These are phyloP conservation scores for Bufotes viridis DNA, from an alignment of 2,797 vertebrate species.

Conservation along the genomic window DNA sequence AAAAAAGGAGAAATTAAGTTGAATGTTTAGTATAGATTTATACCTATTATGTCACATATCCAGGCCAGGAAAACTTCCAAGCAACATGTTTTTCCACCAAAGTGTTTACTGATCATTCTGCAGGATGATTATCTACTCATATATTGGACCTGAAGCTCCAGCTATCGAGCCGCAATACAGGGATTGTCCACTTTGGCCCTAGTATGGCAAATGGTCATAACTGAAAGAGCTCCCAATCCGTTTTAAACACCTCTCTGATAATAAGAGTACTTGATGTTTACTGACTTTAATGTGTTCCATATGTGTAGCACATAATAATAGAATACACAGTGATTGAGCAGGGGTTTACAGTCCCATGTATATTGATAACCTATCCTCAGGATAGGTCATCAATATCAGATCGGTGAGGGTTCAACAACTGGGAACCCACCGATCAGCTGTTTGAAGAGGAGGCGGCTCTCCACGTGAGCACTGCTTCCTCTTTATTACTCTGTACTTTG, in stretches of 20 bases:
- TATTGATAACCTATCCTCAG: background rate
- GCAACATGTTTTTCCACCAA: background rate
- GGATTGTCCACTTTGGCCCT: background rate
- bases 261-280: background rate
- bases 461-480: no score
- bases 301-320: no score
- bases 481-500: no score
- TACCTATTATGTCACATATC: background rate
- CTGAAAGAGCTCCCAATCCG: background rate
- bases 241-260: background rate
- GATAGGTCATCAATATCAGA: no score
- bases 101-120: background rate
- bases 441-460: no score
- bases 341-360: background rate
- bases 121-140: background rate
- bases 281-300: no score
- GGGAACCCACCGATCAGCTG: no score
- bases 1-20: constrained; percentile 38
- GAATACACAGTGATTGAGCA: background rate
- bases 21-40: constrained; percentile 31
- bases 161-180: background rate
- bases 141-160: background rate
- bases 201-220: background rate
- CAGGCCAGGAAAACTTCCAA: background rate
- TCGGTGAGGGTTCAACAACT: no score